Percentiles rank a stretch among this genome's conserved stretches.
These are phyloP conservation scores for Colaptes auratus DNA, from an alignment of 2,113 vertebrate species.

Conservation along the genomic window DNA sequence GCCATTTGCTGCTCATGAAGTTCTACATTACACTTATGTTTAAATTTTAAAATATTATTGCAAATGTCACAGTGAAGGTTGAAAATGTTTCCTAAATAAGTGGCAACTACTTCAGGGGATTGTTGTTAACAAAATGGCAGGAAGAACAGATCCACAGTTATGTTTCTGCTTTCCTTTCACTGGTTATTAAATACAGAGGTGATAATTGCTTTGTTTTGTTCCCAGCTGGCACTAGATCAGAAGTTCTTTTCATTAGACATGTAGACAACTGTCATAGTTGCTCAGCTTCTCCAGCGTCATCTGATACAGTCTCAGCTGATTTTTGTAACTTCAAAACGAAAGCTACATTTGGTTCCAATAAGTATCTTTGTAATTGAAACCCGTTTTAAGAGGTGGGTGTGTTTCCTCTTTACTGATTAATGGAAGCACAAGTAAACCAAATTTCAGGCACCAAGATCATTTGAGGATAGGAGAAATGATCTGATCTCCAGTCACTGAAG, in stretches of 20 bases:
- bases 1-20: neutral
- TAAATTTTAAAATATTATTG: neutral
- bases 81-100: neutral
- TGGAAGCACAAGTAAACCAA: neutral
- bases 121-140: neutral
- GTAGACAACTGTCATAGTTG: neutral
- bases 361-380: neutral
- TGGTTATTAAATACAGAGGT: slow-evolving; percentile 2
- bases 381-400: neutral
- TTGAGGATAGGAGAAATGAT: neutral
- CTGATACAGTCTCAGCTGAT: neutral
- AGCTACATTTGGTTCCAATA: rapidly evolving
- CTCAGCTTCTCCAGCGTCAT: neutral
- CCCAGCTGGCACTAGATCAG: neutral
- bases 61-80: neutral
- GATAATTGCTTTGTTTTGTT: slow-evolving; percentile 35
- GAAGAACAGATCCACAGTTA: neutral
- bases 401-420: neutral
- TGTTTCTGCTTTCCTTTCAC: neutral
- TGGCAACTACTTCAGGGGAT: neutral
- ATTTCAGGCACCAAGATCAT: neutral
- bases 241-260: neutral
- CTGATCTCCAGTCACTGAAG: neutral
- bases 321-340: neutral
- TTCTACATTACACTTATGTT: neutral